Evolutionary conservation across 2,888 invertebrate species (phyloP).

Genomic region (Sinelater perroti): DNA sequence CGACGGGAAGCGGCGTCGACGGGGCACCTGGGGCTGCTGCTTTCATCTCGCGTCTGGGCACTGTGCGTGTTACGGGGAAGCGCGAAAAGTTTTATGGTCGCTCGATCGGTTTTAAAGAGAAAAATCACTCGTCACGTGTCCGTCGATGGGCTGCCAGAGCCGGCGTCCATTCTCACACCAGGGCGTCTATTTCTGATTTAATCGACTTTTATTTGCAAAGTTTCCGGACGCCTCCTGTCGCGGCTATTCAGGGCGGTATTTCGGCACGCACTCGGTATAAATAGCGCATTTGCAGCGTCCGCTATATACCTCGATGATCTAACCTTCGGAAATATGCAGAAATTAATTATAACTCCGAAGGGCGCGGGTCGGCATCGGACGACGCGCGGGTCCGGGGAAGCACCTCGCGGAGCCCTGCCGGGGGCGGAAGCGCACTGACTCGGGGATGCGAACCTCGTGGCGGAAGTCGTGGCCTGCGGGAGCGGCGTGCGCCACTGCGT

Average conservation of each 20-base stretch:
- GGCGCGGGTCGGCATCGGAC: not conserved
- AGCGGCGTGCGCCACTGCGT: constrained; percentile 3
- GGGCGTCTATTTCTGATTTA: constrained; percentile 13
- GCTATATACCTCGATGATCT: constrained; percentile 36
- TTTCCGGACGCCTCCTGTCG: constrained; percentile 31
- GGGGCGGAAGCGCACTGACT: not conserved
- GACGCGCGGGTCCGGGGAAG: not conserved
- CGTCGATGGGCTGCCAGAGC: no score
- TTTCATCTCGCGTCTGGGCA: no score
- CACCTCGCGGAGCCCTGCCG: not conserved
- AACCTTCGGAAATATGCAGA: constrained; percentile 22
- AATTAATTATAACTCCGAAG: constrained; percentile 11
- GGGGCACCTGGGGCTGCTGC: no score
- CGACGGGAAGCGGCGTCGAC: constrained; percentile 22
- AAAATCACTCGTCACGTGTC: no score
- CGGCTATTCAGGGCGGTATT: constrained; percentile 33
- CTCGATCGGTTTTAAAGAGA: no score
- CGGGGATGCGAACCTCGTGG: constrained; percentile 19
- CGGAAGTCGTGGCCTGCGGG: constrained; percentile 7
- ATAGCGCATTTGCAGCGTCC: constrained; percentile 32
- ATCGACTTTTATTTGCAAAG: constrained; percentile 28
- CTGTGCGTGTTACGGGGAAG: constrained; percentile 5
- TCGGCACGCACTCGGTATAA: constrained; percentile 35
- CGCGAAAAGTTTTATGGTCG: no score
- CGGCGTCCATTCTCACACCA: constrained; percentile 22